Evolutionary conservation across 2,888 invertebrate genomes (phyloP).

Genomic region (Brenthis ino): DNA sequence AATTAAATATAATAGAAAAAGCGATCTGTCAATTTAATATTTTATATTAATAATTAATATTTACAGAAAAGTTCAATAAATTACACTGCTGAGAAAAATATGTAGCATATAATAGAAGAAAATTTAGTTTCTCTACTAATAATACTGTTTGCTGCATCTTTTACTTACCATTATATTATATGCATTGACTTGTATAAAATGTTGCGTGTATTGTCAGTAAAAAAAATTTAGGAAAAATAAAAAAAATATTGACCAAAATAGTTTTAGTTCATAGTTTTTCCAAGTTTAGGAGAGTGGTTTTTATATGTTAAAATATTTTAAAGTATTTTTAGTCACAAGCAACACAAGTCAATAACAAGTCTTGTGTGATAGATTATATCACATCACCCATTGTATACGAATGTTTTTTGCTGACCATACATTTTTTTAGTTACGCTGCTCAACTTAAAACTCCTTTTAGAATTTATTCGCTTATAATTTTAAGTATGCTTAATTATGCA

Average conservation of each 20-base stretch:
- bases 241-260: background rate
- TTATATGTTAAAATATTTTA: too few relatives aligned
- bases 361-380: too few relatives aligned
- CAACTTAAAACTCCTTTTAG: constrained; percentile 18
- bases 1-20: background rate
- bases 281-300: too few relatives aligned
- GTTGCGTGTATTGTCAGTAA: constrained; percentile 18
- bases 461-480: constrained; percentile 22
- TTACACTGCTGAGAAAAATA: background rate
- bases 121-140: constrained; percentile 14
- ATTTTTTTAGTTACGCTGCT: constrained; percentile 16
- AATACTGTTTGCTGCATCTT: constrained; percentile 1
- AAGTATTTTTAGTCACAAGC: too few relatives aligned
- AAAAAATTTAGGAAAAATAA: background rate
- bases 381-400: background rate
- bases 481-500: constrained; percentile 19
- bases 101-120: background rate
- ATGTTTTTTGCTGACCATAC: constrained; percentile 22
- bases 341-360: too few relatives aligned
- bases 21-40: constrained; percentile 4
- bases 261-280: too few relatives aligned
- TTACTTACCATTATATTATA: constrained; percentile 6
- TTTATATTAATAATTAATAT: constrained; percentile 2
- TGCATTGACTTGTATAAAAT: background rate
- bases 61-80: constrained; percentile 2